Percentiles rank a stretch among this genome's conserved stretches.
Conservation (phyloP, 1,140 invertebrate genomes). For the Tachypleus tridentatus region DNA sequence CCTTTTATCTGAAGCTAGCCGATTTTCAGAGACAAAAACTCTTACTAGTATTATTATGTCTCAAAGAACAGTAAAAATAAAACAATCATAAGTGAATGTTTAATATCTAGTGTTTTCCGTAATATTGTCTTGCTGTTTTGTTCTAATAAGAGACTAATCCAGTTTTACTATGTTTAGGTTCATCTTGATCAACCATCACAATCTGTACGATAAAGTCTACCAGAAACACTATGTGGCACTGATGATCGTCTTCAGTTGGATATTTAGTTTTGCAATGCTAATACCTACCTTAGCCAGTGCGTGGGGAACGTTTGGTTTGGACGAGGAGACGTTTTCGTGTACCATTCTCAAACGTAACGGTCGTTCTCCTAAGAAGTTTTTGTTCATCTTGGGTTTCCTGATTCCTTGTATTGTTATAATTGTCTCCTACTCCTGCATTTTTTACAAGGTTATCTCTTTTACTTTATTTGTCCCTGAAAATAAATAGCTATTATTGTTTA, state of each 20-base stretch:
- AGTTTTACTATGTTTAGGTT: constrained; percentile 7
- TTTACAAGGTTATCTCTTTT: constrained; percentile 6
- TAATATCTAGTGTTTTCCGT: too few species aligned
- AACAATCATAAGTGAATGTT: too few species aligned
- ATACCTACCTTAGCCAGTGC: constrained; percentile 58
- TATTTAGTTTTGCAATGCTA: constrained; percentile 49
- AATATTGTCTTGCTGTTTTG: too few species aligned
- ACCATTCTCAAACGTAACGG: constrained; percentile 44
- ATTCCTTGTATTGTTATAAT: constrained; percentile 69
- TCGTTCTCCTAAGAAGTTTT: constrained; percentile 66
- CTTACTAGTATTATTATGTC: too few species aligned
- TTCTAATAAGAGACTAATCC: too few species aligned
- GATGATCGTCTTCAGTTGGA: constrained; percentile 51
- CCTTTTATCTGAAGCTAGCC: too few species aligned
- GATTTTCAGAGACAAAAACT: too few species aligned
- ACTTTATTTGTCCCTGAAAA: too few species aligned
- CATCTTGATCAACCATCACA: constrained; percentile 21
- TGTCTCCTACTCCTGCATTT: constrained; percentile 46
- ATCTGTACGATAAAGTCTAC: constrained; percentile 19
- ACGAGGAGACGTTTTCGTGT: constrained; percentile 32
- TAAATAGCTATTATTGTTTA: too few species aligned
- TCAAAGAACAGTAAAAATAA: too few species aligned
- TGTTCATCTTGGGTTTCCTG: constrained; percentile 68
- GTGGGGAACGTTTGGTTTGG: constrained; percentile 67
- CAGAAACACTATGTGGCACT: constrained; percentile 9